Evolutionary conservation across 2,113 vertebrate genomes (phyloP).

Genomic region (Zosterops hypoxanthus): DNA sequence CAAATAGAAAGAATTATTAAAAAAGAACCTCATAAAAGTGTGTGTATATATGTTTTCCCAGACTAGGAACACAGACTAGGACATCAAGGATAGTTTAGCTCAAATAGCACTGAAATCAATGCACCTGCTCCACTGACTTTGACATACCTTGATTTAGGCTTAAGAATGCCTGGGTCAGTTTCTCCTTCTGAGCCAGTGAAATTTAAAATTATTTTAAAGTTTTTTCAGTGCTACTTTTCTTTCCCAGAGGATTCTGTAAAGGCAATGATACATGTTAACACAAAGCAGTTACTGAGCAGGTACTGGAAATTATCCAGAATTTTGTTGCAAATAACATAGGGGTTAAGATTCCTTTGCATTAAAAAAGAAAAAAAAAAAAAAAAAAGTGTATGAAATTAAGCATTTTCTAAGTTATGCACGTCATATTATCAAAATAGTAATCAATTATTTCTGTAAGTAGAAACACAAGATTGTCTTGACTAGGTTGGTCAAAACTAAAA

Average conservation of each 20-base stretch:
- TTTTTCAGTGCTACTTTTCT: not conserved
- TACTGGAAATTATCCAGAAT: not conserved
- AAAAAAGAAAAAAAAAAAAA: not conserved
- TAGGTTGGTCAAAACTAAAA: not conserved
- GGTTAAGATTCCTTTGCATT: not conserved
- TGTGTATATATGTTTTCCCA: not conserved
- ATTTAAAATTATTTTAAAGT: not conserved
- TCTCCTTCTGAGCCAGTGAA: not conserved
- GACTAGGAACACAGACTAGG: not conserved
- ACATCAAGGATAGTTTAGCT: not conserved
- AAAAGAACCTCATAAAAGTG: not conserved
- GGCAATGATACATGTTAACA: not conserved
- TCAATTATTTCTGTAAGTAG: not conserved
- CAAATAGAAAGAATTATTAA: not conserved
- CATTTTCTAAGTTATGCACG: not conserved
- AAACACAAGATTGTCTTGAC: not conserved
- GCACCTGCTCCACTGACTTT: not conserved
- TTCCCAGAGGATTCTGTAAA: not conserved
- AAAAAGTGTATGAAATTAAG: not conserved
- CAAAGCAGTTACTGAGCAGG: not conserved
- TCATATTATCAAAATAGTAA: not conserved
- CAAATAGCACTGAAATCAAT: not conserved
- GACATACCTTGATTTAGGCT: not conserved
- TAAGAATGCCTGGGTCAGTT: not conserved
- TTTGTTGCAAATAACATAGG: not conserved